Evolutionary conservation across 1,140 invertebrate genomes (phyloP).

Genomic region (Diorhabda elongata): DNA sequence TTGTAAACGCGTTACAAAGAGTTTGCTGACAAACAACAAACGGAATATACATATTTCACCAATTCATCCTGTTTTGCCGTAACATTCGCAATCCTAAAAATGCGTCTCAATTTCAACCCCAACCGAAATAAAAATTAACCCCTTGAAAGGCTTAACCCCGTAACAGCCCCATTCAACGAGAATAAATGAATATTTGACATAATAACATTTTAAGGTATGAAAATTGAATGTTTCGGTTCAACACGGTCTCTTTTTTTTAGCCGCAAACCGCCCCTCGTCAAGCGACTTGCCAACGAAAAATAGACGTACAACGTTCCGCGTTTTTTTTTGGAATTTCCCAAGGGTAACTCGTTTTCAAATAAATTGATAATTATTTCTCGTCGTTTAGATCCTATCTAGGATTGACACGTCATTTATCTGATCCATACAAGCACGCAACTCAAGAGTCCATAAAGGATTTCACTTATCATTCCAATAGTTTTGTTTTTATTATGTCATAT

Average conservation of each 20-base stretch:
- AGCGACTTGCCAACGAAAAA: too few species aligned
- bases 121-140: slow-evolving; percentile 10
- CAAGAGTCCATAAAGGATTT: too few species aligned
- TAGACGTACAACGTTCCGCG: too few species aligned
- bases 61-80: not conserved
- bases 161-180: slow-evolving; percentile 11
- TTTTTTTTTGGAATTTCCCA: too few species aligned
- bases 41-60: not conserved
- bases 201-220: slow-evolving; percentile 35
- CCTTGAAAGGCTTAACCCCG: slow-evolving; percentile 6
- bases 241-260: slow-evolving; percentile 35
- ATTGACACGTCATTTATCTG: too few species aligned
- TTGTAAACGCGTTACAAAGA: too few species aligned
- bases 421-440: too few species aligned
- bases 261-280: slow-evolving; percentile 24
- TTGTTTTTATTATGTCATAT: too few species aligned
- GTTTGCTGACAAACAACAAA: not conserved
- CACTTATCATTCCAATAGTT: too few species aligned
- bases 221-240: slow-evolving; percentile 37
- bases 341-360: too few species aligned
- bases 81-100: not conserved
- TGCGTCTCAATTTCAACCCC: slow-evolving; percentile 4
- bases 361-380: too few species aligned
- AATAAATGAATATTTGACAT: slow-evolving; percentile 30
- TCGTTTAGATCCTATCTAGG: too few species aligned